Conservation (phyloP, 2,113 vertebrate genomes). For the Phaetusa simplex region DNA sequence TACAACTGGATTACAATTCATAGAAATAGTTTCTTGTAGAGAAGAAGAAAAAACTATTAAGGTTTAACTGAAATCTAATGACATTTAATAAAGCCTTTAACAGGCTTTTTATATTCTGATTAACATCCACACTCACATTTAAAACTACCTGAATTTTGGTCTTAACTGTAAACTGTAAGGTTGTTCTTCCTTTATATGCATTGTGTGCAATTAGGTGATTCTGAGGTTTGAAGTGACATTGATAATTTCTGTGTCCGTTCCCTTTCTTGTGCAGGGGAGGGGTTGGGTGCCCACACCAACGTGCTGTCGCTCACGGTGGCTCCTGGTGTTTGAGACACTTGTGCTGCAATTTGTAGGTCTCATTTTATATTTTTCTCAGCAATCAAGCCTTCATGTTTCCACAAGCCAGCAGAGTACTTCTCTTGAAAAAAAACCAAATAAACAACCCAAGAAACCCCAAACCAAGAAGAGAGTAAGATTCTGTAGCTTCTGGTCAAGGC, state of each 20-base stretch:
- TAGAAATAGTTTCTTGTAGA: background rate
- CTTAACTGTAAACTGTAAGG: background rate
- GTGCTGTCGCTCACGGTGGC: rapidly evolving
- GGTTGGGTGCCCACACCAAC: background rate
- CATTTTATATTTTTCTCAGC: background rate
- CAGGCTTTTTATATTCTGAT: background rate
- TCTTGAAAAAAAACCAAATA: background rate
- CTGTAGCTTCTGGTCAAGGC: background rate
- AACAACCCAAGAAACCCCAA: background rate
- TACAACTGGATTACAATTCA: background rate
- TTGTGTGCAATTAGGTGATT: background rate
- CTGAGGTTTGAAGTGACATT: background rate
- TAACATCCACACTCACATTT: background rate
- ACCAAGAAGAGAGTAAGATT: background rate
- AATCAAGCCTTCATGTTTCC: background rate
- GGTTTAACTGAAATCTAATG: background rate
- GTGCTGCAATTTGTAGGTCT: background rate
- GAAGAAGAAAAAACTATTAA: background rate
- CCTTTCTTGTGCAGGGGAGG: background rate
- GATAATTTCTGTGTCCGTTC: background rate
- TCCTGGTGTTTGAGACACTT: background rate
- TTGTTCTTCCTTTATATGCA: background rate
- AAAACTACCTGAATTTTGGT: background rate
- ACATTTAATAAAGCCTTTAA: background rate
- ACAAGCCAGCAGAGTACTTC: background rate